Conservation (phyloP, 2,888 invertebrate genomes). For the Cetonia aurata region DNA sequence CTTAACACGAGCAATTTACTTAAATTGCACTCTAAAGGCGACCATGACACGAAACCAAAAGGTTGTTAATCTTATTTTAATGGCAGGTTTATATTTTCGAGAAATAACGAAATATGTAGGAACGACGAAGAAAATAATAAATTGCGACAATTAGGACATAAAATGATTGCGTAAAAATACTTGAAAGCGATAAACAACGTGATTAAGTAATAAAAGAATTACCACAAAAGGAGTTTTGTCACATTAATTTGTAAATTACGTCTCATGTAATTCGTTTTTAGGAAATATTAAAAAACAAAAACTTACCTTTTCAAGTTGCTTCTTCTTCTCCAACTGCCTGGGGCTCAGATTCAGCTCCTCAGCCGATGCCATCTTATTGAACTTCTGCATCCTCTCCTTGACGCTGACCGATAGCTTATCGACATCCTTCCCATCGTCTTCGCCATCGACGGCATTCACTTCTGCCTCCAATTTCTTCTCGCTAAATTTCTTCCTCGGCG, state of each 20-base stretch:
- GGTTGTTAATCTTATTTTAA: conserved; percentile 20
- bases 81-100: background rate
- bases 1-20: conserved; percentile 13
- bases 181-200: too few species aligned
- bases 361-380: conserved; percentile 92
- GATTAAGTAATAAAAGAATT: too few species aligned
- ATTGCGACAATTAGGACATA: too few species aligned
- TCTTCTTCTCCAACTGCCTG: conserved; percentile 66
- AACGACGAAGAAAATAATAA: too few species aligned
- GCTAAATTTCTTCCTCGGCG: conserved; percentile 70
- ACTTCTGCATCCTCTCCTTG: conserved; percentile 92
- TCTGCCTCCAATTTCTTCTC: conserved; percentile 62
- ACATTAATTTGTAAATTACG: too few species aligned
- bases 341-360: conserved; percentile 72
- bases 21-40: conserved; percentile 8
- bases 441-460: conserved; percentile 5
- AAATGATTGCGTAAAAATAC: too few species aligned
- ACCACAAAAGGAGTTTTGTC: too few species aligned
- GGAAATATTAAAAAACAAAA: background rate
- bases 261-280: conserved; percentile 30
- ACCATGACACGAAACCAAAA: conserved; percentile 23
- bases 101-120: conserved; percentile 7
- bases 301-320: conserved; percentile 51
- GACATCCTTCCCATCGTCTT: conserved; percentile 56
- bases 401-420: conserved; percentile 84